phyloP scores from a whole-genome alignment of 2,797 vertebrate species.

The Falco naumanni region DNA sequence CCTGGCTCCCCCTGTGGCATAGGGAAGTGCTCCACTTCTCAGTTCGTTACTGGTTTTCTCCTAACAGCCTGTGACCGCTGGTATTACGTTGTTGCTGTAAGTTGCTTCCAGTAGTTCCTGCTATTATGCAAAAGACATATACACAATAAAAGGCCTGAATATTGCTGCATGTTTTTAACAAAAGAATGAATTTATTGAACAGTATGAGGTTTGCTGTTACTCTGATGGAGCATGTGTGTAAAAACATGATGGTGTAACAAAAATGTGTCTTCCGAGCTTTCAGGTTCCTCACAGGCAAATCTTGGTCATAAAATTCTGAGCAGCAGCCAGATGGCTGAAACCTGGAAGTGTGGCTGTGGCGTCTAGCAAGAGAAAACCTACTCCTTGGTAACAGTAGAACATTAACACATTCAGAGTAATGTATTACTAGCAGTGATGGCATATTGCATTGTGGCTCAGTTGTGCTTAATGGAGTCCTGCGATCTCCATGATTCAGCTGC shows the following conservation, averaged over 20 bases:
- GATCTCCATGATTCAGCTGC: not conserved
- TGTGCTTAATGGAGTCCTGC: not conserved
- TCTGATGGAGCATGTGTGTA: not conserved
- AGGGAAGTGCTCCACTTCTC: not conserved
- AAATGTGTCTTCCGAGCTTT: not conserved
- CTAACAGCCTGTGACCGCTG: not conserved
- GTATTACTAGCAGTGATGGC: not conserved
- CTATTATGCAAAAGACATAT: not conserved
- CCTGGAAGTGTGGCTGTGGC: not conserved
- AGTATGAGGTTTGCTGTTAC: not conserved
- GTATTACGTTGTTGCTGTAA: not conserved
- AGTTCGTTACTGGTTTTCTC: constrained; percentile 7
- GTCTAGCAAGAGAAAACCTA: constrained; percentile 1
- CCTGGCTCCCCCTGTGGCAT: not conserved
- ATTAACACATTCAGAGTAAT: not conserved
- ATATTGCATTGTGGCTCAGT: not conserved
- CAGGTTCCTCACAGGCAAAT: not conserved
- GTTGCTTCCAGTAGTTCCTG: not conserved
- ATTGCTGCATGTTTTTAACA: not conserved
- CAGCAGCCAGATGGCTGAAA: constrained; percentile 26
- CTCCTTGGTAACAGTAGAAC: not conserved
- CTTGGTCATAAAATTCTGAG: constrained; percentile 33
- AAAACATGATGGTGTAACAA: not conserved
- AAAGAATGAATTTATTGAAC: not conserved
- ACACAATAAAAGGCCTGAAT: not conserved